Conservation (phyloP, 1,140 invertebrate genomes). For the Apis dorsata region DNA sequence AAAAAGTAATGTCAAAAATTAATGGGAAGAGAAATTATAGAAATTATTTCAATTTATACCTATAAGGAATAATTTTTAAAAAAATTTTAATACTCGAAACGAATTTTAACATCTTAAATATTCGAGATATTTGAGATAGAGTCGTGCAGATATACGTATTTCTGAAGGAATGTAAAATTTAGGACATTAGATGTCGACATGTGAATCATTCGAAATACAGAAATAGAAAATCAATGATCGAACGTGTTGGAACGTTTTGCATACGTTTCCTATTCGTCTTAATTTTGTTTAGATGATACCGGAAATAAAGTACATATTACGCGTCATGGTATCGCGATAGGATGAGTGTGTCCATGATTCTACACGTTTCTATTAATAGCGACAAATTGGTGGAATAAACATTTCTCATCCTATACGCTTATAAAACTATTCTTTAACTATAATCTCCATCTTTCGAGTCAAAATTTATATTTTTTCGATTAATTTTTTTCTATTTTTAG, state of each 20-base stretch:
- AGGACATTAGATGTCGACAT: background rate
- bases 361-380: background rate
- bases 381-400: background rate
- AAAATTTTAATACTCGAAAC: no score
- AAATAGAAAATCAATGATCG: background rate
- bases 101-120: no score
- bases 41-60: no score
- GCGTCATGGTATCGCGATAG: slow-evolving; percentile 20
- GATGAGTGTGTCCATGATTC: background rate
- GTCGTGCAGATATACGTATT: no score
- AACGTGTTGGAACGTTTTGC: background rate
- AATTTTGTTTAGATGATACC: slow-evolving; percentile 12
- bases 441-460: background rate
- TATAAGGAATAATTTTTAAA: no score
- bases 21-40: no score
- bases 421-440: background rate
- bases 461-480: background rate
- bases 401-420: background rate
- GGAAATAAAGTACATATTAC: slow-evolving; percentile 3
- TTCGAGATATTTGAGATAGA: no score
- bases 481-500: no score
- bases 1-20: background rate
- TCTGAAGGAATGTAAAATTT: background rate
- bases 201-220: no score
- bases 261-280: background rate